Conservation (phyloP, 2,113 vertebrate genomes). For the Speoplatyrhinus poulsoni region DNA sequence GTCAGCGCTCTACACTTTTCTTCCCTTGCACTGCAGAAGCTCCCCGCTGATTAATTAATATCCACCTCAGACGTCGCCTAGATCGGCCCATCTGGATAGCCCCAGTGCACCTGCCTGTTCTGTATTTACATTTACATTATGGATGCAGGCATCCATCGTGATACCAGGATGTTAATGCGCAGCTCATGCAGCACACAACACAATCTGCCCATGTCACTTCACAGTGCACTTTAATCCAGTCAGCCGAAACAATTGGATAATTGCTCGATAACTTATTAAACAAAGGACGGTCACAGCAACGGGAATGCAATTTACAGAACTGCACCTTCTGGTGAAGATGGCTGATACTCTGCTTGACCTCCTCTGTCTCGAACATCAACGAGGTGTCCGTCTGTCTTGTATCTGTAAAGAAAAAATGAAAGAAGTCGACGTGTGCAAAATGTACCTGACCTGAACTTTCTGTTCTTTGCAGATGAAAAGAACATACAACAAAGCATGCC, state of each 20-base stretch:
- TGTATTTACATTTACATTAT: constrained; percentile 30
- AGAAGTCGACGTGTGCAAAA: neutral
- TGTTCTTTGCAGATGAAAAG: no score
- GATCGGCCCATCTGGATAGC: constrained; percentile 54
- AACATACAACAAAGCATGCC: no score
- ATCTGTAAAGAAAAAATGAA: constrained; percentile 41
- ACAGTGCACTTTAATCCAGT: neutral
- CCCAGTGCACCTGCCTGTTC: constrained; percentile 21
- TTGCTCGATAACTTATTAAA: neutral
- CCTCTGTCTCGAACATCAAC: constrained; percentile 79
- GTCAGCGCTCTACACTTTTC: constrained; percentile 54
- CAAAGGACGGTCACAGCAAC: neutral
- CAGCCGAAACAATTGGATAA: neutral
- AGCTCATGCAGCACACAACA: no score
- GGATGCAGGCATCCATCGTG: neutral
- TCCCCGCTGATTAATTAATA: constrained; percentile 68
- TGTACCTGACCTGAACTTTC: no score
- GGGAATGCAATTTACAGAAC: neutral
- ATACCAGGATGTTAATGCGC: neutral
- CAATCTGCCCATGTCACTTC: no score
- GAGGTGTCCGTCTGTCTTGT: constrained; percentile 47
- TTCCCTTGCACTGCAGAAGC: constrained; percentile 66
- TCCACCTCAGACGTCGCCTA: constrained; percentile 49
- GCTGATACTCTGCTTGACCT: constrained; percentile 83
- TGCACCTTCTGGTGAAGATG: constrained; percentile 86